Conservation (phyloP, 2,797 vertebrate species). For the Chaunax sp. region DNA sequence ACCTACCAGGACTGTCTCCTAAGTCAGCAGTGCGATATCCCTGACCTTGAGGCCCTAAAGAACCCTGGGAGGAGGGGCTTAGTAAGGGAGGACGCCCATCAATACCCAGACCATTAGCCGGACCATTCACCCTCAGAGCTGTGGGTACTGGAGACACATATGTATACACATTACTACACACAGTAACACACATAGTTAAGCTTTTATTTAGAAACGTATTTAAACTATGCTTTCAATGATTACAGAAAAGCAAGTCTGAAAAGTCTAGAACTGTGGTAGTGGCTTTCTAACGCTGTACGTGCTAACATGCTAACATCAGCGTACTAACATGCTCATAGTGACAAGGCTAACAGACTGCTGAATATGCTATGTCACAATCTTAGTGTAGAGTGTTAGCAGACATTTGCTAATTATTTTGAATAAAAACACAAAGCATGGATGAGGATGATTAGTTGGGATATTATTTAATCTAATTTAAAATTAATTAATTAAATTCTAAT, state of each 20-base stretch:
- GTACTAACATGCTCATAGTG: not conserved
- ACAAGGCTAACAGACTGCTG: not conserved
- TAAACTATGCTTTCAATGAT: not conserved
- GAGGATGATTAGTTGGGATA: not conserved
- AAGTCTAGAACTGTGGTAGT: too few relatives aligned
- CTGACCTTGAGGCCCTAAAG: slow-evolving; percentile 84
- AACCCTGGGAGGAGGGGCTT: slow-evolving; percentile 84
- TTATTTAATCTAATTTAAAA: not conserved
- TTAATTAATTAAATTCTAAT: too few relatives aligned
- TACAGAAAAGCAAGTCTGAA: not conserved
- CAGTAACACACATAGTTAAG: not conserved
- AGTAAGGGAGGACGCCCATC: slow-evolving; percentile 84
- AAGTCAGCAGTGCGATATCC: slow-evolving; percentile 86
- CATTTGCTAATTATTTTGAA: not conserved
- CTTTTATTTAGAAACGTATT: too few relatives aligned
- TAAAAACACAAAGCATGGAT: not conserved
- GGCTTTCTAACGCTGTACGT: too few relatives aligned
- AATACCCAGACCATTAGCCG: slow-evolving; percentile 83
- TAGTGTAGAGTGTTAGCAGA: not conserved
- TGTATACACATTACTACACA: slow-evolving; percentile 21
- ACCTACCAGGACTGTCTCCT: slow-evolving; percentile 84
- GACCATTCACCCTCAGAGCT: slow-evolving; percentile 84
- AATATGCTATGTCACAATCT: not conserved
- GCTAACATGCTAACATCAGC: not conserved
- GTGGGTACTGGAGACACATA: slow-evolving; percentile 82